These are phyloP conservation scores for Crypturellus undulatus DNA, from an alignment of 2,113 vertebrate genomes.

Conservation along the genomic window DNA sequence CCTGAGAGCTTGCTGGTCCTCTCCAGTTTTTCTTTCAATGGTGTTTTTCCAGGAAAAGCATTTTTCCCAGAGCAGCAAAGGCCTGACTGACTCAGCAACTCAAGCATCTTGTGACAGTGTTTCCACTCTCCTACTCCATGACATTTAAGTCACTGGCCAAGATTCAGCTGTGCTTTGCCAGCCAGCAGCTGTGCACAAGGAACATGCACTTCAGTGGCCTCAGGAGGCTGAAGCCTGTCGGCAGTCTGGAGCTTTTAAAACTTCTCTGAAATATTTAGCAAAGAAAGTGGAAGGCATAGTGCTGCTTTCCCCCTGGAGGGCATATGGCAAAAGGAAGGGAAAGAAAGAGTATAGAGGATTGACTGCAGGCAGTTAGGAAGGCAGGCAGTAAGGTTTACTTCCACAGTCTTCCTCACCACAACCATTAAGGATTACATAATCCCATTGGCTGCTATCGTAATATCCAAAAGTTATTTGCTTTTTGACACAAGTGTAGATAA, in stretches of 20 bases:
- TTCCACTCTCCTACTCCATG: background rate
- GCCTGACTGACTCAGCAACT: background rate
- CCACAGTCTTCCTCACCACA: background rate
- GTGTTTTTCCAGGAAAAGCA: background rate
- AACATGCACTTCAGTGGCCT: background rate
- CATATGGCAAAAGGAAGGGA: background rate
- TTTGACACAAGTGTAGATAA: background rate
- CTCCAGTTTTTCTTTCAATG: background rate
- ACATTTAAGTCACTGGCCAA: background rate
- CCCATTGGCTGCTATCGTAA: background rate
- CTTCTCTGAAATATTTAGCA: background rate
- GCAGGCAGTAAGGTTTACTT: background rate
- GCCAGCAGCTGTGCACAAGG: background rate
- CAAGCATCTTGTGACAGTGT: background rate
- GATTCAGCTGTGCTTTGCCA: background rate
- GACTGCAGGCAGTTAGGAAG: background rate
- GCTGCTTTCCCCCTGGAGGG: background rate
- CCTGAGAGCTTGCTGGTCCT: background rate
- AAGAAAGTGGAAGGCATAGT: background rate
- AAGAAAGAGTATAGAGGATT: background rate
- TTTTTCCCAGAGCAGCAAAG: background rate
- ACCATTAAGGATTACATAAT: background rate
- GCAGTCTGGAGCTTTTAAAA: background rate
- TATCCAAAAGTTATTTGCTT: background rate
- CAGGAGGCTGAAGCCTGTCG: background rate